Evolutionary conservation across 2,113 vertebrate genomes (phyloP).

Genomic region (Cebus imitator): DNA sequence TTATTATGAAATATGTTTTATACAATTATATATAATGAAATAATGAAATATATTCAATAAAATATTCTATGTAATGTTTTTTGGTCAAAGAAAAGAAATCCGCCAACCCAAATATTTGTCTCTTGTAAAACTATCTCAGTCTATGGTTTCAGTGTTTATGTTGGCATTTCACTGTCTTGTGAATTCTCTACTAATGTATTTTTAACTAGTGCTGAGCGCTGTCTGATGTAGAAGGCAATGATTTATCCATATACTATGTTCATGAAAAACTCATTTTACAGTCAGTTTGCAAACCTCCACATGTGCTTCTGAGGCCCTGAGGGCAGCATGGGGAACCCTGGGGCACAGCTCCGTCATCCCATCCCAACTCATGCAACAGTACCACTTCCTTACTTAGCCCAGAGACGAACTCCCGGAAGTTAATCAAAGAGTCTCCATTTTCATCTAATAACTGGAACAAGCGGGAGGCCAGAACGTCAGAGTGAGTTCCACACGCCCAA

Average conservation of each 20-base stretch:
- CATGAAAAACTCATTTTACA: neutral
- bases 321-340: neutral
- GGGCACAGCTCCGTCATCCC: rapidly evolving
- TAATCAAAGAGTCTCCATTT: conserved; percentile 95
- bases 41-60: neutral
- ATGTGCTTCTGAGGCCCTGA: rapidly evolving
- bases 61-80: neutral
- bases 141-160: neutral
- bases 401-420: conserved; percentile 96
- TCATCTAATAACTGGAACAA: conserved; percentile 94
- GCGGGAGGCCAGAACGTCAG: conserved; percentile 90
- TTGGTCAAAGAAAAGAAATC: neutral
- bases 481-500: conserved; percentile 93
- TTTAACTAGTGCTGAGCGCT: neutral
- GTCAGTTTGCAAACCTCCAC: neutral
- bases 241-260: neutral
- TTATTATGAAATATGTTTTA: no score
- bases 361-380: neutral
- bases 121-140: neutral
- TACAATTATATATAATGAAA: no score
- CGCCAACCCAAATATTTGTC: neutral
- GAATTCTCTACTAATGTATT: neutral
- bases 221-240: neutral
- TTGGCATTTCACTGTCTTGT: neutral
- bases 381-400: conserved; percentile 89